Base-by-base conservation (phyloP, 2,888 invertebrate species). In the Pandemis corylana region DNA sequence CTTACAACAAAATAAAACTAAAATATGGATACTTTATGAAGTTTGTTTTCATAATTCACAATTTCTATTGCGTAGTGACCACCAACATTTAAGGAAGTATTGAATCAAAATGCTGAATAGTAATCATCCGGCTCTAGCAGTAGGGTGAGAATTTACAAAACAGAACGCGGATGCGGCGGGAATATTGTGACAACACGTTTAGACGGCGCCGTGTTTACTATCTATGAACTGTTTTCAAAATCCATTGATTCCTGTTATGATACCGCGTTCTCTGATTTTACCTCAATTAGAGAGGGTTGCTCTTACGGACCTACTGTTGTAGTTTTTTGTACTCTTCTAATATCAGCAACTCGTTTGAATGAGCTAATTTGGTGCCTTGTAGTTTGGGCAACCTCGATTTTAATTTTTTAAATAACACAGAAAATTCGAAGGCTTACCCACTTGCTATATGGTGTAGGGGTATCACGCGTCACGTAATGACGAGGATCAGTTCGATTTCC, bases 91-190 rank as follows among this genome's bases (percentile, higher is more conserved):
- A 15, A 9, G 44, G 36, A 7, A 59, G 56, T 66, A 46, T 56
- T 59, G 41, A 46, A 12, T 56, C 44, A n/a, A 42, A 42, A 15
- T 44, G 42, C n/a, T 15, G 53, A 56, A 56, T 56, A 62, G 62
- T 41, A 62, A 61, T 13, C 42, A 44, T 44, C 42, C 49, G 28
- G 69, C 28, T 62, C 62, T 62, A 69, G 49, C 46, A n/a, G 51
- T 44, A 44, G 68, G 68, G 59, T 44, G 56, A 53, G 59, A 59
- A 59, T 72, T 72, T 66, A 67, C 66, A 66, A 64, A 72, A 72
- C 66, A 72, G n/a, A 12, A 36, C 0, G 12, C 36, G 44, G 44
- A 53, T 2, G 44, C 13, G 15, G 9, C 1, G 6, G 28, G 15
- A 49, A 13, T 5, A 59, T 59, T 46, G 12, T 71, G 63, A 53